These are phyloP conservation scores for Pardosa pseudoannulata DNA, from an alignment of 2,888 invertebrate genomes.

Conservation along the genomic window DNA sequence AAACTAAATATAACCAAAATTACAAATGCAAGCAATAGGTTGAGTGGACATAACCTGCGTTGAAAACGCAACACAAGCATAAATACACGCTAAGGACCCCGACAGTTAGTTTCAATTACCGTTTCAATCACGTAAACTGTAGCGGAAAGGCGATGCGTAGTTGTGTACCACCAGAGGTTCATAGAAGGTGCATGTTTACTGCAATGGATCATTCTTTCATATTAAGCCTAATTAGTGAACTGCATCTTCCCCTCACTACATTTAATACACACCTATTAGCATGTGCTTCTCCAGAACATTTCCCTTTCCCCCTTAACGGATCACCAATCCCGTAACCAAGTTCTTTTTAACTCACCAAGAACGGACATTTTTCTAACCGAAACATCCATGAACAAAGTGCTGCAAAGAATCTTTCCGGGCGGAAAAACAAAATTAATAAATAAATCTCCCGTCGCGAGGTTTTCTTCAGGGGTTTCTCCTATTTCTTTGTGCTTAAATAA, in stretches of 20 bases:
- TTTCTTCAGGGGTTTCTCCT: neutral
- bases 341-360: neutral
- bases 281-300: neutral
- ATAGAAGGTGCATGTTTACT: too few species aligned
- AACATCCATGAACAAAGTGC: neutral
- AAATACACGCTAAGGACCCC: too few species aligned
- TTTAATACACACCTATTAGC: neutral
- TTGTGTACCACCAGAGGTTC: too few species aligned
- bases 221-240: too few species aligned
- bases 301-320: neutral
- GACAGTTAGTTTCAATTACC: too few species aligned
- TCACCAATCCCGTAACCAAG: neutral
- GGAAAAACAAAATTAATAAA: conserved; percentile 10
- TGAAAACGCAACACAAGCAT: too few species aligned
- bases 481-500: conserved; percentile 15
- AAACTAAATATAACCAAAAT: too few species aligned
- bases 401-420: neutral
- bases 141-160: too few species aligned
- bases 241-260: neutral
- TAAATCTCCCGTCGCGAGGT: neutral
- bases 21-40: too few species aligned
- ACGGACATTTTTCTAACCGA: neutral
- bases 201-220: too few species aligned
- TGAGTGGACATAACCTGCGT: too few species aligned
- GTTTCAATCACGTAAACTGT: too few species aligned